A percentile compares a stretch with the other conserved stretches of the same genome.
phyloP scores from a whole-genome alignment of 2,797 vertebrate species.

The Balearica regulorum region DNA sequence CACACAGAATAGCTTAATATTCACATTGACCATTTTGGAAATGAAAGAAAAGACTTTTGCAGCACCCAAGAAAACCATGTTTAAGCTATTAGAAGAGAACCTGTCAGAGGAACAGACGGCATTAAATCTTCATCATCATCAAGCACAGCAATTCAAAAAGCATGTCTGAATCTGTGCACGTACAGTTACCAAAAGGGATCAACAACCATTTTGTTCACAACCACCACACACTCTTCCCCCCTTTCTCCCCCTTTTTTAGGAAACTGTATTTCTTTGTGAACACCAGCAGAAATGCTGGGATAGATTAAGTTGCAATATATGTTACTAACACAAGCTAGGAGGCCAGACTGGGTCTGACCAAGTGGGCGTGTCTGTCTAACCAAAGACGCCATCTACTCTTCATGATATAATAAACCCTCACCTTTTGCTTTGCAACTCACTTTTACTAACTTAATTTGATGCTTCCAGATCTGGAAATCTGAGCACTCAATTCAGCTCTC shows the following conservation, averaged over 20 bases:
- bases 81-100: not conserved
- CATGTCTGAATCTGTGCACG: not conserved
- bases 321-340: not conserved
- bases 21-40: not conserved
- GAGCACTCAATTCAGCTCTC: not conserved
- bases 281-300: not conserved
- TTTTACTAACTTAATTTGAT: not conserved
- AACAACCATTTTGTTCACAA: not conserved
- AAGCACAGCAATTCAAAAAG: not conserved
- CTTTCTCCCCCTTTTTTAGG: not conserved
- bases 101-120: not conserved
- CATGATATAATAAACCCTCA: not conserved
- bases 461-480: not conserved
- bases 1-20: not conserved
- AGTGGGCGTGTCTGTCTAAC: too few species aligned
- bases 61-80: not conserved
- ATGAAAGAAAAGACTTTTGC: not conserved
- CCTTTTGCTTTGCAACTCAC: not conserved
- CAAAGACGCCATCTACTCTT: not conserved
- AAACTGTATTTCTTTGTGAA: not conserved
- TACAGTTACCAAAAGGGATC: not conserved
- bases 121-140: not conserved
- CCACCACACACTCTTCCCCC: not conserved
- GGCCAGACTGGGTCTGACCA: too few species aligned
- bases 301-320: not conserved